Base-by-base conservation (phyloP, 2,113 vertebrate genomes). In the Cnemophilus loriae region DNA sequence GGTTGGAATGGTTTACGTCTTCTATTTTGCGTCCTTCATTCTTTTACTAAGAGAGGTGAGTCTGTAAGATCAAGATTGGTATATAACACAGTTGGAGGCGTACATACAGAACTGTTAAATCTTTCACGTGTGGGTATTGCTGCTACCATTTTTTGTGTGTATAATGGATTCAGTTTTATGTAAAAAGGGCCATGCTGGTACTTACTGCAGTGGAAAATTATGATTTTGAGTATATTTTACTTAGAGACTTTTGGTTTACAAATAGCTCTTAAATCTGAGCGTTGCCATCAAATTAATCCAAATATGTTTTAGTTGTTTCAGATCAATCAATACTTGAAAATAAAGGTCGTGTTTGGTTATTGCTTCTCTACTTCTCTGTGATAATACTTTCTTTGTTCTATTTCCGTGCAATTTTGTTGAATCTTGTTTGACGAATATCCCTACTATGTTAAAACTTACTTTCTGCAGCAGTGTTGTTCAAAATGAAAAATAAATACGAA, bases 1-100 rank as follows among this genome's bases (percentile, higher is more conserved):
- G 35, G 99, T 99, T 30, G 99, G 99, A 68, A 99, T 99, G 99
- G 99, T 99, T 39, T 99, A 99, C 5, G 99, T 99, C 92, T 99
- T 99, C 96, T 99, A 99, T 97, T 99, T 99, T 16, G 99, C 99
- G 52, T 99, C 99, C 76, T 99, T 99, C 97, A 99, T 99, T 71
- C 99, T 99, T 63, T 90, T 99, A n/a, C 98, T 99, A 84, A 97
- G 99, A 98, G 99, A 99, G 98, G 99, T 99, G 74, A 91, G 98
- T 82, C 37, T 53, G 1, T 59, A 35, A 46, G 17, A 32, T 12
- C 3, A 41, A 11, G 13, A 28, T 11, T 35, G 53, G 7, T 53
- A 10, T 30, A 21, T 64, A 69, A 50, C 9, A 24, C 27, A 47
- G 27, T 71, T 35, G 59, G 57, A 68, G 56, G 12, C 17, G 75